A percentile compares a stretch with the other conserved stretches of the same genome.
Conservation (phyloP, 2,113 vertebrate species). For the Leptocoma aspasia region DNA sequence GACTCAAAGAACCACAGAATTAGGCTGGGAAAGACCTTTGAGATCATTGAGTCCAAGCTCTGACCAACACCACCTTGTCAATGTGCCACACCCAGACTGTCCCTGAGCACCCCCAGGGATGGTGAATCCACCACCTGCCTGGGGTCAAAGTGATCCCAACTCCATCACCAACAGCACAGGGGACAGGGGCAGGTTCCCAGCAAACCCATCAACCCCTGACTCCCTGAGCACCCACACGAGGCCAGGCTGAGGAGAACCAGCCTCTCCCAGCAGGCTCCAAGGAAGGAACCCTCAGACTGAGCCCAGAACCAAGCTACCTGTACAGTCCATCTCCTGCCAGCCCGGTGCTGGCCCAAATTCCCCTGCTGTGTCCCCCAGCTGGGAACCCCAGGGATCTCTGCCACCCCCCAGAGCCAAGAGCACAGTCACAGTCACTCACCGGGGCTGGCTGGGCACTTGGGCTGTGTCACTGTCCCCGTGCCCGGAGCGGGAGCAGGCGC, state of each 20-base stretch:
- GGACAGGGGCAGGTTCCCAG: not conserved
- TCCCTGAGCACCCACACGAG: rapidly evolving
- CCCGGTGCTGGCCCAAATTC: not conserved
- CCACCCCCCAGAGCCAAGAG: rapidly evolving
- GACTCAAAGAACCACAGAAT: not conserved
- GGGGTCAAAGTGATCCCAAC: no score
- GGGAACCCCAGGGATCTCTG: not conserved
- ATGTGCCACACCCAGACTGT: not conserved
- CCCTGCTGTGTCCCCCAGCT: rapidly evolving
- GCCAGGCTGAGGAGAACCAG: not conserved
- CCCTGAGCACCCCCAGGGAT: not conserved
- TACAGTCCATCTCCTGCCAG: rapidly evolving
- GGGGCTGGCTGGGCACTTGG: not conserved
- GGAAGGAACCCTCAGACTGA: not conserved
- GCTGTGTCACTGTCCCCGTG: not conserved
- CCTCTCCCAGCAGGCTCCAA: not conserved
- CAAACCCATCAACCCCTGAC: not conserved
- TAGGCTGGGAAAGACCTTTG: not conserved
- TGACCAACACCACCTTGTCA: not conserved
- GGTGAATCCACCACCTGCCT: not conserved
- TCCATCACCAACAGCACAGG: rapidly evolving
- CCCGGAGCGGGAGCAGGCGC: not conserved
- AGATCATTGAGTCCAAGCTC: not conserved
- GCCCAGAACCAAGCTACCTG: rapidly evolving
- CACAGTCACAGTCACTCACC: not conserved